These are phyloP conservation scores for Dichetophora obliterata DNA, from an alignment of 2,888 invertebrate genomes.

Conservation along the genomic window DNA sequence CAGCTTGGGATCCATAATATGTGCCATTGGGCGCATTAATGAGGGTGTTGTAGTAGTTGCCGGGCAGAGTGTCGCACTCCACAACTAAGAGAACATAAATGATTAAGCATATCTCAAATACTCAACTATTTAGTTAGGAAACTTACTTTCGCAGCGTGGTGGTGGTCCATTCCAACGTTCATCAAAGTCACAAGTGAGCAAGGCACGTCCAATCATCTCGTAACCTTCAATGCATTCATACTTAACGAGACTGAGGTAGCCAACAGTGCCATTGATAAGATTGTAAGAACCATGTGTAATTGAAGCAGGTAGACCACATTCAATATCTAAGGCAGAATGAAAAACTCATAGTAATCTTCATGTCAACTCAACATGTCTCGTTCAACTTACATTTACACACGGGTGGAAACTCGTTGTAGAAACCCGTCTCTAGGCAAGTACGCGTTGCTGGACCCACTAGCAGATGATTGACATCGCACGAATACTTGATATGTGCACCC, in stretches of 20 bases:
- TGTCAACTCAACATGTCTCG: not conserved
- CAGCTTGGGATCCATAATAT: slow-evolving; percentile 79
- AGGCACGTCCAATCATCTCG: slow-evolving; percentile 86
- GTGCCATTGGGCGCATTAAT: slow-evolving; percentile 78
- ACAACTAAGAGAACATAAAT: slow-evolving; percentile 71
- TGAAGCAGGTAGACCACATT: slow-evolving; percentile 90
- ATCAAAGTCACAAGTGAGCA: slow-evolving; percentile 90
- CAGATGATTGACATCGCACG: slow-evolving; percentile 87
- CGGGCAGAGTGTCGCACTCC: slow-evolving; percentile 79
- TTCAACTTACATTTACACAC: slow-evolving; percentile 87
- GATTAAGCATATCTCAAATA: too few species aligned
- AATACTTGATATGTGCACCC: slow-evolving; percentile 85
- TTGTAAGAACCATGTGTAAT: slow-evolving; percentile 85
- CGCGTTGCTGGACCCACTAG: slow-evolving; percentile 87
- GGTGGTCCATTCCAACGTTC: slow-evolving; percentile 95
- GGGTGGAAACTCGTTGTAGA: slow-evolving; percentile 93
- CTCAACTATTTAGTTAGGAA: too few species aligned
- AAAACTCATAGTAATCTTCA: not conserved
- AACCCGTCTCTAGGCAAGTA: slow-evolving; percentile 90
- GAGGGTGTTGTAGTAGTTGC: slow-evolving; percentile 71
- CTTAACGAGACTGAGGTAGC: slow-evolving; percentile 88
- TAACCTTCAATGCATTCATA: slow-evolving; percentile 87
- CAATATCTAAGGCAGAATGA: slow-evolving; percentile 76
- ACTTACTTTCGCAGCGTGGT: slow-evolving; percentile 84
- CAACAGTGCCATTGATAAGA: slow-evolving; percentile 86